Base-by-base conservation (phyloP, 2,797 vertebrate genomes). In the Chrysolophus pictus region DNA sequence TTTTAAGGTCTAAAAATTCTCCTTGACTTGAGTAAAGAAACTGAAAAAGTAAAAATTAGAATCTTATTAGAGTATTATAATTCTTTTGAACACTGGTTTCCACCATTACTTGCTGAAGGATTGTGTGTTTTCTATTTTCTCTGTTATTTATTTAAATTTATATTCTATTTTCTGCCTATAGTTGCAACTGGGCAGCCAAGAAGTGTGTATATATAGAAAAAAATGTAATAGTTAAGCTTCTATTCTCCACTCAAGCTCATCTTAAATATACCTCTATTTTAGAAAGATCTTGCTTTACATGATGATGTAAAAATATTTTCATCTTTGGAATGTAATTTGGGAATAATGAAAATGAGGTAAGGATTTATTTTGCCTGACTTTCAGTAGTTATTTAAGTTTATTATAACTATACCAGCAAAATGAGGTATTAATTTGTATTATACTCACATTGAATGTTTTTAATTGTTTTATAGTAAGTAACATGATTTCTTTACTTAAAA, bases 271-370 rank as follows among this genome's bases (percentile, higher is more conserved):
- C 46, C 9, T 92, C 83, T 89, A 53, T 90, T 95, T 85, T 93
- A 53, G 68, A 93, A 90, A 88, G 55, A 55, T 84, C 62, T 94
- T 95, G 51, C 82, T 88, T 95, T 93, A 72, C 79, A 92, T 42
- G 62, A 89, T 94, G 88, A 91, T 91, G 35, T 86, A 93, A 95
- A 93, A 93, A 89, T 93, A 17, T 94, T 95, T 95, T 90, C 63
- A 75, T 19, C 33, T 89, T 95, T 92, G 92, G 70, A 89, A 78
- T 96, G 21, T 84, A 76, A 60, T 92, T 93, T 95, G 70, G 26
- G 47, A 83, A 64, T 93, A 89, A 77, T 88, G 73, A 64, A 91
- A 95, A 92, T 70, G 59, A 94, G 76, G 59, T 91, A 93, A 95
- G 87, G 72, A 75, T 87, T 91, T 82, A 17, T 91, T 94, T 96